Base-by-base conservation (phyloP, 2,888 invertebrate species). In the Eupeodes latifasciatus region DNA sequence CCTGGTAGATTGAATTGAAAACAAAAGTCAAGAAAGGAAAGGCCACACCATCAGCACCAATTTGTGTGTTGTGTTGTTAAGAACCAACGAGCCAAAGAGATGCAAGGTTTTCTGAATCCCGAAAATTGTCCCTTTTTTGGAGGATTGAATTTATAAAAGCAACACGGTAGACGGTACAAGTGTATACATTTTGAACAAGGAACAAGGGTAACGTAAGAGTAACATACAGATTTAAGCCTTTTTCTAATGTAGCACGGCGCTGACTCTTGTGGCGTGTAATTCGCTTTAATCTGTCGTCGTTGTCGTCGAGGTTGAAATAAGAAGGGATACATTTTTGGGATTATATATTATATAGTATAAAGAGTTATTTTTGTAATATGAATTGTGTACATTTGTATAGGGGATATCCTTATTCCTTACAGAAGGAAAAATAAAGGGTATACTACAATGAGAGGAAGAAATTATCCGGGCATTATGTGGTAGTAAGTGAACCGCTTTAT, bases 401-500 rank as follows among this genome's bases (percentile, higher is more conserved):
- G 71, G 34, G 53, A 53, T 51, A 44, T 72, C 66, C 71, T 53
- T 72, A 7, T 34, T 1, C n/a, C 27, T 72, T 40, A 49, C 16
- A 19, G 44, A 19, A 10, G 44, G 44, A 6, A 44, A 44, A 9
- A 44, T 40, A 75, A 85, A 67, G 67, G 81, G 53, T 78, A 61
- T 27, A 27, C 27, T 27, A 27, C 75, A 64, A 44, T 59, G 78
- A 59, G 53, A 59, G 75, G 74, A 53, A 61, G 69, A 79, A 79
- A 76, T 82, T 74, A 79, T 86, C 62, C 78, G n/a, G 51, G 67
- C 72, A 74, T 80, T 77, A 84, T 77, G 83, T 55, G 80, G 67
- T 66, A 62, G 61, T 77, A 81, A 87, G 80, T 80, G 80, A 77
- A 77, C 71, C 80, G 40, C 76, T 84, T 87, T 87, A 87, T 84